These are phyloP conservation scores for Hecatera dysodea DNA, from an alignment of 2,888 invertebrate genomes.

Conservation along the genomic window DNA sequence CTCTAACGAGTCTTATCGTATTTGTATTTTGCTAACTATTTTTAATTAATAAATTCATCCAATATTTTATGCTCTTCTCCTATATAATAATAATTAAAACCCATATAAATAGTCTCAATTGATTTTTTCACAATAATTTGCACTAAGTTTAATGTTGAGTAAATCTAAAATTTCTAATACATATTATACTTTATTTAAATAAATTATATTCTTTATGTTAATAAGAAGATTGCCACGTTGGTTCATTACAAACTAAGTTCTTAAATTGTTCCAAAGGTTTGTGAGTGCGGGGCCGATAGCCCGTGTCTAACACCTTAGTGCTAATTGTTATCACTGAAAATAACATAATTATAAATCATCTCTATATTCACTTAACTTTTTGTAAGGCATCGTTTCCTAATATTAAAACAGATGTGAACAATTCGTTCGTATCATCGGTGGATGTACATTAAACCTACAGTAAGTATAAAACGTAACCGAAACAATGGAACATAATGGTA, in stretches of 20 bases:
- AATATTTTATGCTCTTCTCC: conserved; percentile 89
- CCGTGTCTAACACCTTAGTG: conserved; percentile 83
- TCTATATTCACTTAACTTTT: conserved; percentile 89
- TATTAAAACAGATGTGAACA: conserved; percentile 87
- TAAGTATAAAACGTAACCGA: conserved; percentile 77
- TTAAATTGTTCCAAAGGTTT: conserved; percentile 89
- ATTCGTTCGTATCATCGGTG: conserved; percentile 86
- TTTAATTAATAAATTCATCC: conserved; percentile 91
- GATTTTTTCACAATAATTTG: conserved; percentile 90
- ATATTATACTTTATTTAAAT: conserved; percentile 89
- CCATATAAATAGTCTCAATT: conserved; percentile 91
- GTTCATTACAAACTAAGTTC: conserved; percentile 90
- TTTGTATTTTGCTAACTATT: conserved; percentile 91
- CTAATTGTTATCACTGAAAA: conserved; percentile 88
- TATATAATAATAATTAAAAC: conserved; percentile 91
- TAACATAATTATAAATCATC: conserved; percentile 89
- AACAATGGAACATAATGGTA: conserved; percentile 76
- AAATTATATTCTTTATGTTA: conserved; percentile 90
- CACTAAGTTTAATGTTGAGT: conserved; percentile 90
- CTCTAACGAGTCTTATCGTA: conserved; percentile 90
- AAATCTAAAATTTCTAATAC: conserved; percentile 91
- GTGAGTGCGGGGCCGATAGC: conserved; percentile 81
- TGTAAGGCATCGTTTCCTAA: conserved; percentile 89
- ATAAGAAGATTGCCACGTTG: conserved; percentile 89
- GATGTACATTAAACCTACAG: conserved; percentile 87